Base-by-base conservation (phyloP, 2,888 invertebrate species). In the Liposcelis brunnea region DNA sequence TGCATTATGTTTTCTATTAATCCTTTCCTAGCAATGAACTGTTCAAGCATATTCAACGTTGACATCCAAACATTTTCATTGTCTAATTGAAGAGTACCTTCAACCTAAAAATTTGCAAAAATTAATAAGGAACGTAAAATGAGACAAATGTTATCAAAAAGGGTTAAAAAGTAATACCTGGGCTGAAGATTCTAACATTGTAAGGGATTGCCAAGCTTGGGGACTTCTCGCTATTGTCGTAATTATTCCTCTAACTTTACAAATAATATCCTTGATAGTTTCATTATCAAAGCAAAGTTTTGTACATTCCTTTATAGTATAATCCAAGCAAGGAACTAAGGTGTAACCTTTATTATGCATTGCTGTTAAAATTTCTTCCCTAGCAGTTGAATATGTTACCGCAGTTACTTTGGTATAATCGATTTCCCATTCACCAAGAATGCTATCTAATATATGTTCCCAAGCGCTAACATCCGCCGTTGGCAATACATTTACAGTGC, bases 31-130 rank as follows among this genome's bases (percentile, higher is more conserved):
- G 35, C 35, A 31, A 65, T 57, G 1, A 59, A 56, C 2, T 53
- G 52, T 46, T 67, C 66, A 4, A 67, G 51, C 66, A 67, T 66
- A 8, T 59, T 59, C 43, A 66, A 64, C 0, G 67, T 67, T 2
- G 66, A 62, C 15, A 63, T 63, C 68, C 68, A 68, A 16, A 65
- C 58, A 8, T 55, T 45, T 5, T 62, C 61, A 50, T 61, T 62
- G 53, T 65, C 64, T 51, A 61, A 45, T 11, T 44, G 42, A 5
- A 53, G 46, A 26, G 4, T 26, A 26, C 26, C 26, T 26, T 26
- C 26, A 26, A 26, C 5, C 26, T 26, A 8, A 4, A 26, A 26
- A 26, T 26, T 6, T 6, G 8, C 26, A 26, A 26, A 26, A 26
- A 6, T 26, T 26, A 6, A 26, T 26, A 8, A 26, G 8, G 5